Evolutionary conservation across 2,797 vertebrate species (phyloP).

Genomic region (Neoniphon sammara): DNA sequence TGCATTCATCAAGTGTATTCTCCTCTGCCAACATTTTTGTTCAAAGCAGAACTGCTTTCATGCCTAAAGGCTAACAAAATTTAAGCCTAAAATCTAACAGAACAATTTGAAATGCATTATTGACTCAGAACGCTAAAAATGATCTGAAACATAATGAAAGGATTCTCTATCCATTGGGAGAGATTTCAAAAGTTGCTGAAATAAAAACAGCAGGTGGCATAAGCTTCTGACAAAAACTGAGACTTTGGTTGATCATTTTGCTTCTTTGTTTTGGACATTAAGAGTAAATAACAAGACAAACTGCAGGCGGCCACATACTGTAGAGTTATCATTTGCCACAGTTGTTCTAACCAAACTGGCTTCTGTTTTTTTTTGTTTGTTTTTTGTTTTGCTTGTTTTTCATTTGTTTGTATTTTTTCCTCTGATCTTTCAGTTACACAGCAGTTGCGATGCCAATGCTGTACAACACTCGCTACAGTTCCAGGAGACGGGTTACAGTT

Average conservation of each 20-base stretch:
- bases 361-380: background rate
- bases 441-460: slow-evolving; percentile 99
- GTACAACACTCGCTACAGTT: slow-evolving; percentile 99
- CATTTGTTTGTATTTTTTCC: no score
- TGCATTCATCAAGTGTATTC: background rate
- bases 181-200: background rate
- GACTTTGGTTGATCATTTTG: background rate
- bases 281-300: background rate
- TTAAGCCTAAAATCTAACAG: background rate
- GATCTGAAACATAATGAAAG: background rate
- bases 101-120: background rate
- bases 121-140: background rate
- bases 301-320: background rate
- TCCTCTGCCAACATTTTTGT: background rate
- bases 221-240: background rate
- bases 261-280: background rate
- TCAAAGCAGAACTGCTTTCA: background rate
- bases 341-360: background rate
- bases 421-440: slow-evolving; percentile 88
- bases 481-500: slow-evolving; percentile 92
- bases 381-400: no score
- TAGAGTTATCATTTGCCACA: background rate
- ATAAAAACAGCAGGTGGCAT: background rate
- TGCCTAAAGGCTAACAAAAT: background rate
- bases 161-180: background rate